Conservation (phyloP, 1,140 invertebrate species). For the Hyles euphorbiae region DNA sequence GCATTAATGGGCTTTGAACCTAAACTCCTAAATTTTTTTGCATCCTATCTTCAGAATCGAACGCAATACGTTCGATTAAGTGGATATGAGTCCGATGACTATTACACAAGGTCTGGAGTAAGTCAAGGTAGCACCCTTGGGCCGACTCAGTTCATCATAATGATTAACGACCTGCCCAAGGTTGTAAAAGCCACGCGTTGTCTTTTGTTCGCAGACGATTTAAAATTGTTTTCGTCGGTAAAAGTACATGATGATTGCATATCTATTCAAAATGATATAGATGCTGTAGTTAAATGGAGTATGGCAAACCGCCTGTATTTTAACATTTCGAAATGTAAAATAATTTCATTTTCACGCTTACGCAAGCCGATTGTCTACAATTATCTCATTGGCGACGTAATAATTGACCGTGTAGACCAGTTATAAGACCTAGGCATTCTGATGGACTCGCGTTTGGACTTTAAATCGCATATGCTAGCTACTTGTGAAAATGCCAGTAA, state of each 20-base stretch:
- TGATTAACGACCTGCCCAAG: no score
- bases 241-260: background rate
- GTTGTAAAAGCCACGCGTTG: background rate
- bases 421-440: background rate
- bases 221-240: background rate
- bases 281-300: constrained; percentile 15
- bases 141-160: no score
- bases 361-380: constrained; percentile 9
- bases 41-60: constrained; percentile 16
- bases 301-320: constrained; percentile 24
- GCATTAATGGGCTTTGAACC: constrained; percentile 18
- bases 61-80: constrained; percentile 5
- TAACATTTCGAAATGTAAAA: constrained; percentile 22
- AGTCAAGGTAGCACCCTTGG: constrained; percentile 17
- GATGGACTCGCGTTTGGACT: constrained; percentile 12
- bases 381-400: background rate
- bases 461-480: constrained; percentile 23
- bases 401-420: constrained; percentile 2
- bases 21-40: constrained; percentile 20
- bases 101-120: constrained; percentile 26
- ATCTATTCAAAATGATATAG: background rate
- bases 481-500: no score
- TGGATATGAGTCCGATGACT: constrained; percentile 12
- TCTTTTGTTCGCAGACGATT: no score
- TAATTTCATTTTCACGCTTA: constrained; percentile 19